These are phyloP conservation scores for Heliornis fulica DNA, from an alignment of 2,113 vertebrate species.

Conservation along the genomic window DNA sequence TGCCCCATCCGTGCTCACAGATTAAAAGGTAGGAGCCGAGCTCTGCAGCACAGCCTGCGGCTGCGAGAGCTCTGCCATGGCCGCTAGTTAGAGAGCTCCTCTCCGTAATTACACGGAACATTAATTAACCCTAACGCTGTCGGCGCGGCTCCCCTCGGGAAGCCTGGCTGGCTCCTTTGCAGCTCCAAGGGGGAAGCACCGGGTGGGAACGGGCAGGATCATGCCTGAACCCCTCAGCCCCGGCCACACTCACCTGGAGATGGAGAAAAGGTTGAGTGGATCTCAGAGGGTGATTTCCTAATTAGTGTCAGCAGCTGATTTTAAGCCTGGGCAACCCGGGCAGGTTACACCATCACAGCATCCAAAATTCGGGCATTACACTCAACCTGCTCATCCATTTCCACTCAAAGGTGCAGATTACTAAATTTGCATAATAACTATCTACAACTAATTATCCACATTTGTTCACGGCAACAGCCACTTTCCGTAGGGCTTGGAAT, in stretches of 20 bases:
- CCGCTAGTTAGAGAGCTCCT: not conserved
- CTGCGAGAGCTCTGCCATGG: not conserved
- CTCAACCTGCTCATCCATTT: not conserved
- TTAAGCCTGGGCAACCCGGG: not conserved
- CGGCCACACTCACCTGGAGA: fast-evolving
- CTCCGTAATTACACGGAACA: not conserved
- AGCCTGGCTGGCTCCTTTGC: fast-evolving
- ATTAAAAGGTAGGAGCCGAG: not conserved
- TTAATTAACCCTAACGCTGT: not conserved
- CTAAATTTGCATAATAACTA: conserved; percentile 43
- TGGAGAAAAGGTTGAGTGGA: not conserved
- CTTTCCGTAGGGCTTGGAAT: conserved; percentile 40
- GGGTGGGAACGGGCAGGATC: fast-evolving
- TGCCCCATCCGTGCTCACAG: not conserved
- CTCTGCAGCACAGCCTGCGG: not conserved
- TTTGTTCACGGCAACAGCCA: conserved; percentile 29
- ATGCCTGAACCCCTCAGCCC: not conserved
- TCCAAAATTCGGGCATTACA: not conserved
- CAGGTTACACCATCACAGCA: not conserved
- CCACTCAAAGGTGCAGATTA: not conserved
- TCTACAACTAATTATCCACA: conserved; percentile 39
- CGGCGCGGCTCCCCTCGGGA: not conserved
- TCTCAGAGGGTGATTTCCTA: not conserved
- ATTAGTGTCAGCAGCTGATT: not conserved
- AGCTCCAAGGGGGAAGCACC: not conserved